Evolutionary conservation across 2,797 vertebrate species (phyloP).

Genomic region (Australoheros facetus): DNA sequence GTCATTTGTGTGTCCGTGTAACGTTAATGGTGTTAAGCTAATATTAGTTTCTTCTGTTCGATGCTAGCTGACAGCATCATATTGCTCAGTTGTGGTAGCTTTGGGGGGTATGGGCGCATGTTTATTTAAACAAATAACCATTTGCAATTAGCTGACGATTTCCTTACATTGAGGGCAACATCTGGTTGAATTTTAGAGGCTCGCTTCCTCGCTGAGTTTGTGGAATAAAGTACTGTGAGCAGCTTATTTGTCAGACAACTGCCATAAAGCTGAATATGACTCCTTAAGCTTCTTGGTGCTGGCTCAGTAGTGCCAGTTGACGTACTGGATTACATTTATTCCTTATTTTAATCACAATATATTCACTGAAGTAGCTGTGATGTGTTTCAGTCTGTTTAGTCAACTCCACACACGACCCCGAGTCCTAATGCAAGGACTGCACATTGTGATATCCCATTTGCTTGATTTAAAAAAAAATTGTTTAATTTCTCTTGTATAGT

Average conservation of each 20-base stretch:
- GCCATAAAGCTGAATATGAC: constrained; percentile 6
- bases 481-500: neutral
- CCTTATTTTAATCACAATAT: neutral
- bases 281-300: neutral
- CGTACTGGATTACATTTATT: neutral
- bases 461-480: neutral
- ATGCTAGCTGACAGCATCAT: neutral
- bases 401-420: neutral
- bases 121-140: neutral
- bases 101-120: neutral
- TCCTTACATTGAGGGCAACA: too few species aligned
- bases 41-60: neutral
- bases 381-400: neutral
- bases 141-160: neutral
- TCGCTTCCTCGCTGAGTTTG: neutral
- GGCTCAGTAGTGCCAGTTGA: neutral
- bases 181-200: neutral
- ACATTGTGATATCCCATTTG: accelerated
- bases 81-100: neutral
- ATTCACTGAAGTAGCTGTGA: neutral
- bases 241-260: neutral
- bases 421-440: neutral
- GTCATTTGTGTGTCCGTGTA: neutral
- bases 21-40: neutral
- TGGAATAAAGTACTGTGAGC: neutral